Percentiles rank a stretch among this genome's conserved stretches.
Conservation (phyloP, 2,888 invertebrate genomes). For the Drosophila prostipennis region DNA sequence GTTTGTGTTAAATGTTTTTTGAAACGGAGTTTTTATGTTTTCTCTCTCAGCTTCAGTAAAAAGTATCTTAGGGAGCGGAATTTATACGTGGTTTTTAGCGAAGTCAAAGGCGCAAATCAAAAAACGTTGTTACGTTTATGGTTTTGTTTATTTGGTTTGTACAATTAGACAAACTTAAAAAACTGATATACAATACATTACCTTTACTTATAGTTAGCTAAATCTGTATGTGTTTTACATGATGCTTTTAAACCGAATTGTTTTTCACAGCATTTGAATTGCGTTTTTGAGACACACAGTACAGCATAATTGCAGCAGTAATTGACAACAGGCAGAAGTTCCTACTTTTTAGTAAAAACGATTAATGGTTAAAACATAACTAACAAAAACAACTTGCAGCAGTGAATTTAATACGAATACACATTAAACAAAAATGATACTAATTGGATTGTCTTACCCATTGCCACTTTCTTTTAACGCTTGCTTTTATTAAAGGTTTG, state of each 20-base stretch:
- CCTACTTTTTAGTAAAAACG: constrained; percentile 77
- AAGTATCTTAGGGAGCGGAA: constrained; percentile 12
- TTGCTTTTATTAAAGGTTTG: constrained; percentile 36
- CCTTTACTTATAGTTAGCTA: constrained; percentile 66
- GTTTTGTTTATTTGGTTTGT: constrained; percentile 49
- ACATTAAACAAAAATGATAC: constrained; percentile 32
- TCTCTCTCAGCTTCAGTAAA: constrained; percentile 5
- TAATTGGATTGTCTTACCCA: constrained; percentile 36
- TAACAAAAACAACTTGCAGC: constrained; percentile 65
- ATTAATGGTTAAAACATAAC: constrained; percentile 54
- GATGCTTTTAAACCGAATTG: constrained; percentile 57
- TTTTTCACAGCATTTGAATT: constrained; percentile 34
- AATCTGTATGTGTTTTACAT: constrained; percentile 64
- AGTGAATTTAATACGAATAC: constrained; percentile 66
- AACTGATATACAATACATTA: constrained; percentile 39
- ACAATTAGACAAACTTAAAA: constrained; percentile 45
- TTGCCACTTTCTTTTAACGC: constrained; percentile 18
- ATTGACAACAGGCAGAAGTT: constrained; percentile 74
- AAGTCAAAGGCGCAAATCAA: constrained; percentile 32
- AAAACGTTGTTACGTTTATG: constrained; percentile 28
- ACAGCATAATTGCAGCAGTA: constrained; percentile 21
- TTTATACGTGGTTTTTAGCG: constrained; percentile 16
- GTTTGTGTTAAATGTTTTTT: constrained; percentile 29
- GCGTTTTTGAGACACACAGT: constrained; percentile 36
- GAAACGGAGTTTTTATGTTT: constrained; percentile 6